These are phyloP conservation scores for human (Homo sapiens) DNA, from an alignment of 2,113 vertebrate genomes.

Conservation along the genomic window DNA sequence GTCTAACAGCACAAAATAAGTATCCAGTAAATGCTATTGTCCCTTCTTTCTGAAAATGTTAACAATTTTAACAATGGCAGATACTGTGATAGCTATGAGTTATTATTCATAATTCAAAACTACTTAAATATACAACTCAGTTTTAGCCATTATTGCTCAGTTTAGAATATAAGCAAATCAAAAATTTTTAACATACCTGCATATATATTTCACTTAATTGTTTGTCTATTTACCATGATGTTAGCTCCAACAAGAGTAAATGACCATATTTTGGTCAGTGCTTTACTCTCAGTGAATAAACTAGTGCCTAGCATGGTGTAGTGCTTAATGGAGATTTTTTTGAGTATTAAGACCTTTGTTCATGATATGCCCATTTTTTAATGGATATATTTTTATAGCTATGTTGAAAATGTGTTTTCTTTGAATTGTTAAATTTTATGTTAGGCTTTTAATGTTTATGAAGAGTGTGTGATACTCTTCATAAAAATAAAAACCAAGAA, in stretches of 20 bases:
- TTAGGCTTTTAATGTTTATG: constrained; percentile 19
- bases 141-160: neutral
- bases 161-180: constrained; percentile 6
- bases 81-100: neutral
- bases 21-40: neutral
- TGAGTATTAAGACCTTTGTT: neutral
- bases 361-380: neutral
- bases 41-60: neutral
- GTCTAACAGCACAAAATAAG: neutral
- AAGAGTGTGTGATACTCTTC: neutral
- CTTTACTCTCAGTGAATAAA: neutral
- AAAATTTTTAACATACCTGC: neutral
- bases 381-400: constrained; percentile 13
- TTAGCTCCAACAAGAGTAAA: neutral
- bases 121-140: neutral
- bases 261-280: neutral
- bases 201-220: neutral
- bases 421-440: constrained; percentile 32
- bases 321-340: neutral
- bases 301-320: neutral
- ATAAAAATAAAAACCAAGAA: neutral
- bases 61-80: neutral
- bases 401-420: constrained; percentile 21
- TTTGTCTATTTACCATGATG: neutral
- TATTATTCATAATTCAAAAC: constrained; percentile 4